Evolutionary conservation across 2,888 invertebrate species (phyloP).

Genomic region (Eudasyphora cyanicolor): DNA sequence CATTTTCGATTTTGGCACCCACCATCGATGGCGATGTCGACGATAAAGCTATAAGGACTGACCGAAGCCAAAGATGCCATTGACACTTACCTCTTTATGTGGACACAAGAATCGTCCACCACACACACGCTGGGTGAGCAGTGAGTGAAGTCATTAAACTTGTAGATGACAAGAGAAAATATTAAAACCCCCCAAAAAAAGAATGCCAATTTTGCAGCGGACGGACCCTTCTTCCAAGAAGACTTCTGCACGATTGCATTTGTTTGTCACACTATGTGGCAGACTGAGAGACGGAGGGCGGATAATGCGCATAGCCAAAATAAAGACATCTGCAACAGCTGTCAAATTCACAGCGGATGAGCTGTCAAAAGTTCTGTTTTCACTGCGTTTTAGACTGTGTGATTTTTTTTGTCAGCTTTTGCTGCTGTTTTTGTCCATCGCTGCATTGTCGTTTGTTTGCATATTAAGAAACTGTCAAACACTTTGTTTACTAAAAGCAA

Average conservation of each 20-base stretch:
- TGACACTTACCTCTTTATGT: constrained; percentile 11
- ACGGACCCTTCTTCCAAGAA: neutral
- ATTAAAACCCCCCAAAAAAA: neutral
- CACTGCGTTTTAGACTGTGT: neutral
- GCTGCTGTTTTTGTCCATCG: neutral
- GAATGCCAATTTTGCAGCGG: neutral
- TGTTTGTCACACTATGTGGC: neutral
- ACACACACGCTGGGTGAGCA: neutral
- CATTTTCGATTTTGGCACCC: neutral
- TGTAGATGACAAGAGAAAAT: neutral
- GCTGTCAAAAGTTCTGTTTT: constrained; percentile 34
- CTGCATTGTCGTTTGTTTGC: neutral
- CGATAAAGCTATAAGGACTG: neutral
- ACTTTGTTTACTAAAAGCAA: constrained; percentile 26
- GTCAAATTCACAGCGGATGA: constrained; percentile 27
- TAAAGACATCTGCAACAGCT: constrained; percentile 31
- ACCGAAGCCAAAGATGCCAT: neutral
- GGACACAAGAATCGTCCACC: neutral
- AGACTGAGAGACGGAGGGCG: neutral
- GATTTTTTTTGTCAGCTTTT: neutral
- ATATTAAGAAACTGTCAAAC: constrained; percentile 6
- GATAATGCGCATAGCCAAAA: neutral
- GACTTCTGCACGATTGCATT: constrained; percentile 21
- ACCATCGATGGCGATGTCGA: neutral
- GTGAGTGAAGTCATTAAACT: constrained; percentile 9